Conservation (phyloP, 2,797 vertebrate genomes). For the Florisuga fusca region DNA sequence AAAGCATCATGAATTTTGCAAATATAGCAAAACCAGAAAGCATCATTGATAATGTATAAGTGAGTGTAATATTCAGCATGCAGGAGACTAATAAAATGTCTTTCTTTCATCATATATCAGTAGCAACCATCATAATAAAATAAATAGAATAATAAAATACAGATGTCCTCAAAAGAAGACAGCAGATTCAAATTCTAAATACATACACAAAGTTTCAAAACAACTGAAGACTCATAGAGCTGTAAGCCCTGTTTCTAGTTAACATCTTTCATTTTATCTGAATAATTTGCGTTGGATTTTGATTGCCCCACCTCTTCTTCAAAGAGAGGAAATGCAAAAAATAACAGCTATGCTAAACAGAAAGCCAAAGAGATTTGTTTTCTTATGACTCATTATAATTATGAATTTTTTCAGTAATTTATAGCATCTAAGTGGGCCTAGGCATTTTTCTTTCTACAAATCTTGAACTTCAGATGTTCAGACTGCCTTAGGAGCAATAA, state of each 20-base stretch:
- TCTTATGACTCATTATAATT: background rate
- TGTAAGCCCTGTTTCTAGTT: background rate
- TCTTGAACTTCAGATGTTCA: background rate
- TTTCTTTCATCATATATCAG: background rate
- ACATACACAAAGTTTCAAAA: background rate
- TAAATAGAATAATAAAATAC: background rate
- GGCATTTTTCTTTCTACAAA: background rate
- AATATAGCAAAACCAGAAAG: background rate
- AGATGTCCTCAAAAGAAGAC: background rate
- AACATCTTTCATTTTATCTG: background rate
- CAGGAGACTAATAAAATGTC: background rate
- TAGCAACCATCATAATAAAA: background rate
- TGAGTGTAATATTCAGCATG: background rate
- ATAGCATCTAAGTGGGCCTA: background rate
- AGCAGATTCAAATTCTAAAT: background rate
- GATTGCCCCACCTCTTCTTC: background rate
- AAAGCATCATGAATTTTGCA: background rate
- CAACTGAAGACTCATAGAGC: background rate
- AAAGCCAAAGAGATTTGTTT: background rate
- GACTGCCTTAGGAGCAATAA: background rate
- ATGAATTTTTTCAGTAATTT: background rate
- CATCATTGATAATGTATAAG: background rate
- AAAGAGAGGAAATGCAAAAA: background rate
- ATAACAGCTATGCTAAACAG: fast-evolving
- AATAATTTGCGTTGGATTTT: background rate